phyloP scores from a whole-genome alignment of 2,797 vertebrate genomes.

The Hoplostethus atlanticus region DNA sequence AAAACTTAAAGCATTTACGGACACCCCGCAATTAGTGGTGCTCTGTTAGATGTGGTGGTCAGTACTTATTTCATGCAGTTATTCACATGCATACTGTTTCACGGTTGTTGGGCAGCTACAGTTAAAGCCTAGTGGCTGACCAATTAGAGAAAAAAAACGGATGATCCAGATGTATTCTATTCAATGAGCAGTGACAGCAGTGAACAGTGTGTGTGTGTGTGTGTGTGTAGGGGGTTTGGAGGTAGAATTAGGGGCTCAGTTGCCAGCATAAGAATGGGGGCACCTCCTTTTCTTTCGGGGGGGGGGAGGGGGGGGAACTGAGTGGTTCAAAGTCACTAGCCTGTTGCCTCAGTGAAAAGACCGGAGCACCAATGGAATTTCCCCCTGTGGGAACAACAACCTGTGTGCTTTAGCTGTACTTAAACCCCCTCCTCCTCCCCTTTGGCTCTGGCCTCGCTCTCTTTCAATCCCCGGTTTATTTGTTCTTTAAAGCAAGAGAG shows the following conservation, averaged over 20 bases:
- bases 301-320: constrained; percentile 33
- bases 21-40: constrained; percentile 69
- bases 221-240: constrained; percentile 27
- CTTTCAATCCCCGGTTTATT: constrained; percentile 71
- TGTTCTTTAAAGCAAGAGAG: constrained; percentile 58
- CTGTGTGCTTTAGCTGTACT: constrained; percentile 73
- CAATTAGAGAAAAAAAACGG: constrained; percentile 49
- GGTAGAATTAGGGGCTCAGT: constrained; percentile 48
- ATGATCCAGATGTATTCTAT: constrained; percentile 44
- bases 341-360: constrained; percentile 87
- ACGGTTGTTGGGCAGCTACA: constrained; percentile 24
- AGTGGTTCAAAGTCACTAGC: constrained; percentile 81
- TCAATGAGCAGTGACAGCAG: constrained; percentile 35
- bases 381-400: constrained; percentile 79
- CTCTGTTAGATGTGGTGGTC: constrained; percentile 59
- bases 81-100: constrained; percentile 46
- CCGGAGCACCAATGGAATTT: constrained; percentile 81
- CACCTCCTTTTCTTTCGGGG: constrained; percentile 64
- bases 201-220: constrained; percentile 50
- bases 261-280: constrained; percentile 59
- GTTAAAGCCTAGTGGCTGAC: constrained; percentile 12
- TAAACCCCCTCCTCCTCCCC: constrained; percentile 29
- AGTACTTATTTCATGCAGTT: constrained; percentile 66
- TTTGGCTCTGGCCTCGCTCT: constrained; percentile 40
- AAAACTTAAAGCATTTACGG: constrained; percentile 40